Evolutionary conservation across 2,888 invertebrate species (phyloP), one percentile per base, ranked within the genome.

Genomic region (Malachius bipustulatus): DNA sequence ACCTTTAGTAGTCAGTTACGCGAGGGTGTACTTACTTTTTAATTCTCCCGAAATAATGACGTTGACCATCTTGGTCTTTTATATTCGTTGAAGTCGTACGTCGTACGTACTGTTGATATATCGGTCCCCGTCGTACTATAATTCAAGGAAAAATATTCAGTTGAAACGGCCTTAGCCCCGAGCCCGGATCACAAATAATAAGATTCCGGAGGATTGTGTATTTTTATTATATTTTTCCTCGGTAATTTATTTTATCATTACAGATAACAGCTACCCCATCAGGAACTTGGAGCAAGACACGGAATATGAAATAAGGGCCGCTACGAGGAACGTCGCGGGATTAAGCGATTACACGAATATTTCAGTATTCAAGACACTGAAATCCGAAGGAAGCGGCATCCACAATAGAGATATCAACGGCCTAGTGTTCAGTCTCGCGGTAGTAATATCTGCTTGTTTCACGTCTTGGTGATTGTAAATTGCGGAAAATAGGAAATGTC

Each of bases 301-400:
- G 2, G 62, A 60, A 16, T 73, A 73, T 47, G 59, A 66, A 37
- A 60, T 72, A 39, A 57, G 66, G 33, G 72, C 67, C 2, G 71
- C 73, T 16, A 65, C 71, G 2, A 62, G 61, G 35, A 73, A 73
- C 49, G 54, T 60, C 12, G 73, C 71, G 6, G 72, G 73, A n/a
- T 54, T 66, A 26, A 62, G 62, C 43, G 52, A 54, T 14, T 61
- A 49, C 40, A 54, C 55, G n/a, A 53, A 56, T 38, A 36, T 43
- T 31, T 48, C 54, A 26, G 47, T 38, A 29, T 56, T 55, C 42
- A 44, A 45, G 26, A 59, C 59, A 6, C 38, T 49, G 32, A 43
- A 43, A 15, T 8, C 6, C n/a, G 6, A 19, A 8, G 24, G 6
- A 8, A n/a, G n/a, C 6, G n/a, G n/a, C n/a, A n/a, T 19, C n/a